These are phyloP conservation scores for Lepidurus arcticus DNA, from an alignment of 1,140 invertebrate species.

Conservation along the genomic window DNA sequence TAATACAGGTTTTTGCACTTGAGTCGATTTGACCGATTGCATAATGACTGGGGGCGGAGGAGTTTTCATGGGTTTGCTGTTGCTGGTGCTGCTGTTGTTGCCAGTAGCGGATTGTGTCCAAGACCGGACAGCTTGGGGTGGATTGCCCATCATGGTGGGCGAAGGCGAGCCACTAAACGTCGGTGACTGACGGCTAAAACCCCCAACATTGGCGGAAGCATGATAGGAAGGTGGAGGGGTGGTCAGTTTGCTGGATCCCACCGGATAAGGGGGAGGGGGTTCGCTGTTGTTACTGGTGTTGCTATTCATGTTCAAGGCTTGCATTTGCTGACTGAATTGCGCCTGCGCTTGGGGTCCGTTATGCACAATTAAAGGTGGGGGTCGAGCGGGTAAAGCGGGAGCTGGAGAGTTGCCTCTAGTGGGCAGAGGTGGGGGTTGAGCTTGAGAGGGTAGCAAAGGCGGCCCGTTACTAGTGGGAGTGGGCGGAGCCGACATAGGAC, in stretches of 20 bases:
- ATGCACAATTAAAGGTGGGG: slow-evolving; percentile 71
- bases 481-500: neutral
- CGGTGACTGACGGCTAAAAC: slow-evolving; percentile 29
- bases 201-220: slow-evolving; percentile 49
- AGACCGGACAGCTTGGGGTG: slow-evolving; percentile 34
- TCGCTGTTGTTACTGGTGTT: slow-evolving; percentile 50
- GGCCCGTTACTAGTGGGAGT: neutral
- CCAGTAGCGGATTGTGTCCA: slow-evolving; percentile 39
- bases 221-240: slow-evolving; percentile 76
- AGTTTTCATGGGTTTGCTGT: slow-evolving; percentile 62
- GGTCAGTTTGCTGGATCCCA: slow-evolving; percentile 46
- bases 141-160: slow-evolving; percentile 34
- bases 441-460: slow-evolving; percentile 52
- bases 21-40: slow-evolving; percentile 91
- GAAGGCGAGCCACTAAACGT: slow-evolving; percentile 35
- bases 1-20: slow-evolving; percentile 85
- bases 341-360: slow-evolving; percentile 75
- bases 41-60: slow-evolving; percentile 84
- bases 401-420: slow-evolving; percentile 70
- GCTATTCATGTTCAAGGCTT: slow-evolving; percentile 68
- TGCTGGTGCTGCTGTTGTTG: slow-evolving; percentile 52
- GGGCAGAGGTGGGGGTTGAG: slow-evolving; percentile 46
- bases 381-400: slow-evolving; percentile 48
- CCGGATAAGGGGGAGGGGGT: slow-evolving; percentile 69
- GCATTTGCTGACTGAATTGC: slow-evolving; percentile 77